phyloP scores from a whole-genome alignment of 2,888 invertebrate genomes.

The Aleiodes alternator region DNA sequence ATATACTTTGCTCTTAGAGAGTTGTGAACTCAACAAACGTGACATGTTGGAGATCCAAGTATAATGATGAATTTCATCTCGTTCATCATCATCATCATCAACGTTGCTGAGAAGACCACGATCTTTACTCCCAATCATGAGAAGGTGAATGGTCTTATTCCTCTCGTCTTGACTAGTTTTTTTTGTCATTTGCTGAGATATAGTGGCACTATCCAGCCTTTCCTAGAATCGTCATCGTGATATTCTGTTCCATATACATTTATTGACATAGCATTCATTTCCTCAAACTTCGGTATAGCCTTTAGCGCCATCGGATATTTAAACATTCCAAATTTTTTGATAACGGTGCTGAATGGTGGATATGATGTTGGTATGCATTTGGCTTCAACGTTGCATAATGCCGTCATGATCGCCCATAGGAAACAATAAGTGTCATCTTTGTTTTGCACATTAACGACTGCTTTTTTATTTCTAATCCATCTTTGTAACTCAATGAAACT shows the following conservation, averaged over 20 bases:
- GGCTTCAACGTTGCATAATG: conserved; percentile 34
- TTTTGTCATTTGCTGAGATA: conserved; percentile 13
- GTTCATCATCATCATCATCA: too few species aligned
- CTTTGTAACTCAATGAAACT: conserved; percentile 52
- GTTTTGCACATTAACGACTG: conserved; percentile 58
- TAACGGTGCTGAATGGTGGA: neutral
- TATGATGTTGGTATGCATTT: neutral
- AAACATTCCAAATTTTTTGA: neutral
- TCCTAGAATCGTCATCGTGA: too few species aligned
- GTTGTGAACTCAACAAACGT: neutral
- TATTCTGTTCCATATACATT: too few species aligned
- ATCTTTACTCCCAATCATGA: neutral
- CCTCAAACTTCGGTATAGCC: too few species aligned
- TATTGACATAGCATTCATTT: too few species aligned
- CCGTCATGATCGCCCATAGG: conserved; percentile 46
- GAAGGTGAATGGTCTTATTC: too few species aligned
- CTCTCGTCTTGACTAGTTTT: too few species aligned
- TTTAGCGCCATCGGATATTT: neutral
- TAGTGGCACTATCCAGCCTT: conserved; percentile 29
- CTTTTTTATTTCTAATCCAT: conserved; percentile 52
- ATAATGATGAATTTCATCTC: neutral
- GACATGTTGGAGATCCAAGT: conserved; percentile 6
- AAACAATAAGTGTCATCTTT: conserved; percentile 38
- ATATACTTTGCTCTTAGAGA: neutral
- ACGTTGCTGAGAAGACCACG: too few species aligned